Evolutionary conservation across 2,888 invertebrate genomes (phyloP), one percentile per base, ranked within the genome.

Genomic region (Alcis repandata): DNA sequence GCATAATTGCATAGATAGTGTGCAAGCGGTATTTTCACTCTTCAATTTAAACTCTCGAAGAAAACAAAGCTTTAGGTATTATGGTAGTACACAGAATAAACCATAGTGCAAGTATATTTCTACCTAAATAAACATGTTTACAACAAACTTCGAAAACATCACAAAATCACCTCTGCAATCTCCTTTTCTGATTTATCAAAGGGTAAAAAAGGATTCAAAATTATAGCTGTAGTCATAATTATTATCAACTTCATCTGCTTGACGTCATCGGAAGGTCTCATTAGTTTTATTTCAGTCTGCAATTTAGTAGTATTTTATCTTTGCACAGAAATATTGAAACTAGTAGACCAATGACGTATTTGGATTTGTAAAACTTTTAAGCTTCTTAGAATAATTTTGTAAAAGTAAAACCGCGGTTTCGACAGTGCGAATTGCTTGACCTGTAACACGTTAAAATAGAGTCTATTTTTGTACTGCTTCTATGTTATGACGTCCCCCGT

Each of bases 301-400:
- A 40, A 52, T 27, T 27, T 15, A 4, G 32, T 3, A 32, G 38
- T 11, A 51, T 32, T 43, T 56, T 65, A 56, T 57, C 41, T 45
- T 13, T 64, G 41, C 63, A 63, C 41, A 64, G 57, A 58, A 66
- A 66, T 27, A 49, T 27, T 36, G 13, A 38, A 36, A 11, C 22
- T 13, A 20, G n/a, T 41, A 32, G 15, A 19, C 1, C 17, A 46
- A 58, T 65, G 65, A 65, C 65, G 66, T 60, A 56, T 20, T 40
- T 40, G 15, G 17, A 27, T 49, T 57, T 32, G 10, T 19, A 20
- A 32, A 17, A 43, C 32, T 40, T 11, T 48, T 46, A 40, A 40
- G 20, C 19, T 66, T 69, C 66, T 36, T n/a, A 62, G 68, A 60
- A 66, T 7, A 63, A 43, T 32, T 40, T 22, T 27, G 43, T 22